Percentiles rank a stretch among this genome's conserved stretches.
Evolutionary conservation across 2,797 vertebrate genomes (phyloP).

Genomic region (Anas georgica): DNA sequence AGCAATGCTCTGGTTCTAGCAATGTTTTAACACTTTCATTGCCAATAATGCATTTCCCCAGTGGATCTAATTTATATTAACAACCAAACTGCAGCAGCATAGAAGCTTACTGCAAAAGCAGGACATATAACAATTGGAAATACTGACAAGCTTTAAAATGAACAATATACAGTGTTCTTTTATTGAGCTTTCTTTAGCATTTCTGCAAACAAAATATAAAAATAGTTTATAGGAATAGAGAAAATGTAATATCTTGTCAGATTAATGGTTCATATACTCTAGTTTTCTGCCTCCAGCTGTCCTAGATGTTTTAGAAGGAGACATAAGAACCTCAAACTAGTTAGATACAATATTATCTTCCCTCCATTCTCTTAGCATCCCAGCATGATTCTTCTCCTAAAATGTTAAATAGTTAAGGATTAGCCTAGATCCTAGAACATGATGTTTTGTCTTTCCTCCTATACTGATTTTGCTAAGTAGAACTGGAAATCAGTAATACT

Average conservation of each 20-base stretch:
- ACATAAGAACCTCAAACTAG: neutral
- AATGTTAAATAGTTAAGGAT: neutral
- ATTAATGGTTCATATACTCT: neutral
- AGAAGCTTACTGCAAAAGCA: neutral
- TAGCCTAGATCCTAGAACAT: neutral
- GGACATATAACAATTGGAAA: neutral
- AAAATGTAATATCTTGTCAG: neutral
- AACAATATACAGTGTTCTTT: neutral
- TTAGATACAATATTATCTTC: neutral
- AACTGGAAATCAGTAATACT: neutral
- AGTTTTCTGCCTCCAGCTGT: neutral
- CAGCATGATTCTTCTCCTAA: neutral
- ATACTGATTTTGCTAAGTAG: neutral
- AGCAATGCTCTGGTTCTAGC: neutral
- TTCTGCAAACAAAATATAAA: neutral
- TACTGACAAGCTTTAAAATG: neutral
- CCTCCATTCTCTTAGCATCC: neutral
- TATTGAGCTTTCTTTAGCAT: neutral
- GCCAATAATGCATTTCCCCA: neutral
- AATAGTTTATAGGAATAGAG: neutral
- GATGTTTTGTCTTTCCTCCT: neutral
- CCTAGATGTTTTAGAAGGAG: neutral
- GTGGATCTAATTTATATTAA: neutral
- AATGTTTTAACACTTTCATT: neutral
- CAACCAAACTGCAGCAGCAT: neutral